Evolutionary conservation across 2,113 vertebrate species (phyloP), one percentile per base, ranked within the genome.

Genomic region (Anser brachyrhynchus): DNA sequence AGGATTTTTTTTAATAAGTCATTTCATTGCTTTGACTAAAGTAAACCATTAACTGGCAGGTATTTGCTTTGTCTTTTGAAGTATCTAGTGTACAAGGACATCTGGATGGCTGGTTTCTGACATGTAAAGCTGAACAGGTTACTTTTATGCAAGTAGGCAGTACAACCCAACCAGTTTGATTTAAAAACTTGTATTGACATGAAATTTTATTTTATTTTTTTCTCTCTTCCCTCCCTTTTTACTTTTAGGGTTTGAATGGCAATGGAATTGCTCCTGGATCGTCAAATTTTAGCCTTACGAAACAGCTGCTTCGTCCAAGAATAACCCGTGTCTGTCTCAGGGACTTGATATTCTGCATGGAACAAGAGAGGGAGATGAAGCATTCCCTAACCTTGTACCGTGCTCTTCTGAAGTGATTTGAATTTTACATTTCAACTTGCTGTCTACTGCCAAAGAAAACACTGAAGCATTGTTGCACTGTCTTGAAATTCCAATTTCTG

Each of bases 261-360:
- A 92, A 51, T 57, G 76, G 93, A 87, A 83, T 84, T 59, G 41
- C 92, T 92, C 83, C 96, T 72, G 97, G 98, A 85, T 97, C 96
- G 41, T 95, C 97, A 44, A 78, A 90, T 91, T 95, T 97, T 89
- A 89, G 94, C 83, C 92, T 98, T 94, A 95, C 97, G 12, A 98
- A 98, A 90, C 97, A 97, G 33, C 95, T 92, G 58, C 92, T 97
- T 51, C 95, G 97, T 86, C 98, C 97, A 83, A 98, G 98, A 97
- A 97, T 98, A 96, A 99, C 98, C 5, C 98, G 98, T 35, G 91
- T 99, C 93, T 98, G 98, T 96, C 98, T 99, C 97, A 99, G 98
- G 98, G 99, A 99, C 96, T 97, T 99, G 96, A 97, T 99, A 94
- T 98, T 99, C 97, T 99, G 98, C 93, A 98, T 99, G 99, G 99